Percentiles rank a stretch among this genome's conserved stretches.
phyloP scores from a whole-genome alignment of 2,888 invertebrate species.

The Drosophila anomelani region DNA sequence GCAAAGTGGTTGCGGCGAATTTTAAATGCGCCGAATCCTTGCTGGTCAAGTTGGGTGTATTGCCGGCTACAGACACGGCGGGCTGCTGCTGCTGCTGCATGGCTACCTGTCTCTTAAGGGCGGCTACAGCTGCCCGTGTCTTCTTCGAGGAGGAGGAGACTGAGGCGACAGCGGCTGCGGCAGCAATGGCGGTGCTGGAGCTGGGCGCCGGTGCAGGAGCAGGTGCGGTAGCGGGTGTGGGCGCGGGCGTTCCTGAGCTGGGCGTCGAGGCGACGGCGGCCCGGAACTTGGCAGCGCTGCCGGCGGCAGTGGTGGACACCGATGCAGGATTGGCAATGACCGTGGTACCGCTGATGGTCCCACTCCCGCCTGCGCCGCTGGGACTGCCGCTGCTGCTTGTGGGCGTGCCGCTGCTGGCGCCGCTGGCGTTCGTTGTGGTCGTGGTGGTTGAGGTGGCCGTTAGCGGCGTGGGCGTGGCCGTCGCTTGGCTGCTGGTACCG shows the following conservation, averaged over 20 bases:
- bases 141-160: conserved; percentile 60
- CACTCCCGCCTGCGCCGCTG: conserved; percentile 41
- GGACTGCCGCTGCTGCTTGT: conserved; percentile 31
- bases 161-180: conserved; percentile 5
- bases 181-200: conserved; percentile 12
- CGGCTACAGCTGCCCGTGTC: conserved; percentile 71
- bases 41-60: conserved; percentile 43
- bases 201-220: conserved; percentile 62
- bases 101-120: conserved; percentile 69
- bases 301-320: conserved; percentile 49
- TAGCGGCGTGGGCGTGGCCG: conserved; percentile 64
- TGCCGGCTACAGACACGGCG: conserved; percentile 55
- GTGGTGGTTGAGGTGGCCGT: conserved; percentile 48
- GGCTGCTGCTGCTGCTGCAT: conserved; percentile 61
- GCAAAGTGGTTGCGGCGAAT: conserved; percentile 73
- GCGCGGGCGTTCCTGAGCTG: conserved; percentile 34
- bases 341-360: conserved; percentile 50
- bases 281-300: conserved; percentile 71
- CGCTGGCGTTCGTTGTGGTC: conserved; percentile 55
- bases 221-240: conserved; percentile 45
- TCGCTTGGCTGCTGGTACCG: conserved; percentile 48
- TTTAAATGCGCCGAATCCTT: conserved; percentile 78
- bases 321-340: conserved; percentile 49
- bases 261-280: conserved; percentile 73
- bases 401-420: conserved; percentile 13